A percentile compares a stretch with the other conserved stretches of the same genome.
Evolutionary conservation across 2,113 vertebrate genomes (phyloP).

Genomic region (Brachyhypopomus gauderio): DNA sequence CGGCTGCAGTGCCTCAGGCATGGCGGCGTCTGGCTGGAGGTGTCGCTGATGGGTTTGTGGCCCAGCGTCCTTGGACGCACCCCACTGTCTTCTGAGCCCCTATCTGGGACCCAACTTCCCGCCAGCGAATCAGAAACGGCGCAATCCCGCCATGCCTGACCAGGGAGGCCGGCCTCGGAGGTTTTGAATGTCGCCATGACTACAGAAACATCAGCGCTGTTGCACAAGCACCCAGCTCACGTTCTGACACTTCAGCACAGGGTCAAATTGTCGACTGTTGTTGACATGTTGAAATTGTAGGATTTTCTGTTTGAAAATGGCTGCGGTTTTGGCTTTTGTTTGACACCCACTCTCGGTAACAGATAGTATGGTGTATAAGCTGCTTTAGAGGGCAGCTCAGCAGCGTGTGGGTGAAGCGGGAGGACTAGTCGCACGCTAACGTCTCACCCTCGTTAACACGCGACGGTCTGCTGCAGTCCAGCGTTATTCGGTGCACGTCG

Average conservation of each 20-base stretch:
- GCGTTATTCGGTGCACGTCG: too few relatives aligned
- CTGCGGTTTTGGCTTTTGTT: neutral
- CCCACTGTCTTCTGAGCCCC: slow-evolving; percentile 39
- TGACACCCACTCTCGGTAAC: neutral
- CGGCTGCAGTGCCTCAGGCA: neutral
- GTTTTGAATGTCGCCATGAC: neutral
- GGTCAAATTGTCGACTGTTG: neutral
- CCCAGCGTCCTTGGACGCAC: slow-evolving; percentile 27
- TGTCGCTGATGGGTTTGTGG: neutral
- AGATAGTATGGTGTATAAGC: neutral
- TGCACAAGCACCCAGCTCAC: neutral
- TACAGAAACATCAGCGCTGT: neutral
- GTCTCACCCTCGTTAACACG: too few relatives aligned
- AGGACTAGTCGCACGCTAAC: too few relatives aligned
- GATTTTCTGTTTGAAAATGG: neutral
- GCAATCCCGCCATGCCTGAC: neutral
- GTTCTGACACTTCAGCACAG: neutral
- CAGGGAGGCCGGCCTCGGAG: neutral
- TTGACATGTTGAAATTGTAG: neutral
- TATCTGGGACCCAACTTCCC: too few relatives aligned
- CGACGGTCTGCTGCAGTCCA: too few relatives aligned
- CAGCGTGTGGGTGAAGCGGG: neutral
- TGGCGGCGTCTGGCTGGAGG: slow-evolving; percentile 32
- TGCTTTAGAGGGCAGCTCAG: neutral
- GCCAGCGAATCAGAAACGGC: neutral